Evolutionary conservation across 2,113 vertebrate genomes (phyloP), one percentile per base, ranked within the genome.

Genomic region (Bubo bubo): DNA sequence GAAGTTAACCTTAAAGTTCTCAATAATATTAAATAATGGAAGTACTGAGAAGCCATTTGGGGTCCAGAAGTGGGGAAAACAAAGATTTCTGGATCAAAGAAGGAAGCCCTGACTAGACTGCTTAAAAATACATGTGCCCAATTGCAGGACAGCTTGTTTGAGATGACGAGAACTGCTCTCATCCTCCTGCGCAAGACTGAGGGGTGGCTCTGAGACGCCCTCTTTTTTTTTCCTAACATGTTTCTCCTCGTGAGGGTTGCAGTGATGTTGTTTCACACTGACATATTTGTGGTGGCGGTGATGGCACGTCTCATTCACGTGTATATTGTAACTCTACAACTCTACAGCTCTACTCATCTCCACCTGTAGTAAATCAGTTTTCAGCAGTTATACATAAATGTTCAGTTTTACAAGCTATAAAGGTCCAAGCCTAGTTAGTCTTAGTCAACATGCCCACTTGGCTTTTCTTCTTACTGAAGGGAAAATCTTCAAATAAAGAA

Each of bases 401-500:
- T 82, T 63, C 77, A 82, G 49, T 79, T 95, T 92, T 95, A 93
- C 83, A 91, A 91, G 81, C 90, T 88, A 58, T 82, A 93, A 76
- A 94, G 49, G 73, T 49, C 35, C 28, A 79, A 87, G 67, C 5
- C 73, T 49, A 91, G 77, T 89, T 91, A 91, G 93, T 94, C 91
- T 93, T 43, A 70, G 70, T 75, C 91, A 75, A n/a, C 1, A 11
- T 75, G 84, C 60, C 79, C 85, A 30, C 70, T 79, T 49, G 67
- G 66, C 66, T 93, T 95, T 95, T 95, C 68, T 89, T 93, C 56
- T 84, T 39, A 70, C 27, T 81, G 91, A 84, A 84, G 60, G 28
- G 43, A 95, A 97, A 95, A 52, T 18, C 58, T 91, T 91, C 56
- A 79, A 92, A 93, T 67, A 88, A 93, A 91, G 70, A 91, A 84